Base-by-base conservation (phyloP, 2,797 vertebrate genomes). In the Micrastur ruficollis region DNA sequence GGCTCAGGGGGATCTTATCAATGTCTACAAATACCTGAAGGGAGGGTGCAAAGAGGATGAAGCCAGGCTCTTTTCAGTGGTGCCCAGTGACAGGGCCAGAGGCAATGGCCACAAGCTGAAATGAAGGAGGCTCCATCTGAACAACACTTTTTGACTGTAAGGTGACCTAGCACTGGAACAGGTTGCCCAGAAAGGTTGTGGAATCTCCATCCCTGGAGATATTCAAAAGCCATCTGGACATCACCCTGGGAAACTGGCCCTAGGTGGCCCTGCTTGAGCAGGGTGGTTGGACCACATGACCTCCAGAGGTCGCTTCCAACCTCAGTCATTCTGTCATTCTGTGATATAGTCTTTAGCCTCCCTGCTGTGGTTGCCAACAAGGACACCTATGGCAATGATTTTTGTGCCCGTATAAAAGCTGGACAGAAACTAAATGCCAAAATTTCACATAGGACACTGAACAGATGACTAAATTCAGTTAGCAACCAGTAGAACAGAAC, bases 181-280 rank as follows among this genome's bases (percentile, higher is more conserved):
- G 1, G 4, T 46, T 86, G 8, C 11, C 15, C 7, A 32, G 12
- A 80, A 63, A 75, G 3, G 2, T 3, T 63, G 13, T 56, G 8
- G 15, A 76, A 53, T 63, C 19, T 88, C 25, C 13, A 18, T 44
- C 8, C 12, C 50, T 36, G 9, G 11, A 72, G 15, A 42, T 65
- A 46, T 26, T 83, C 9, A 81, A 74, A 80, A 90, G 5, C 7
- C 0, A 0, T 47, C 29, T 63, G 6, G 20, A 63, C 6, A 31
- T 0, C 1, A 6, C n/a, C 26, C 63, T 68, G 38, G 23, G 5
- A 5, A 80, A 20, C 2, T 18, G 26, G 7, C 3, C 72, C 8
- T 22, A 67, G 6, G 2, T 40, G 5, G 10, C 31, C 20, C 34
- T 83, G 9, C 14, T 26, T 42, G 20, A 85, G 34, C 7, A n/a